Evolutionary conservation across 2,113 vertebrate genomes (phyloP).

Genomic region (Saimiri boliviensis): DNA sequence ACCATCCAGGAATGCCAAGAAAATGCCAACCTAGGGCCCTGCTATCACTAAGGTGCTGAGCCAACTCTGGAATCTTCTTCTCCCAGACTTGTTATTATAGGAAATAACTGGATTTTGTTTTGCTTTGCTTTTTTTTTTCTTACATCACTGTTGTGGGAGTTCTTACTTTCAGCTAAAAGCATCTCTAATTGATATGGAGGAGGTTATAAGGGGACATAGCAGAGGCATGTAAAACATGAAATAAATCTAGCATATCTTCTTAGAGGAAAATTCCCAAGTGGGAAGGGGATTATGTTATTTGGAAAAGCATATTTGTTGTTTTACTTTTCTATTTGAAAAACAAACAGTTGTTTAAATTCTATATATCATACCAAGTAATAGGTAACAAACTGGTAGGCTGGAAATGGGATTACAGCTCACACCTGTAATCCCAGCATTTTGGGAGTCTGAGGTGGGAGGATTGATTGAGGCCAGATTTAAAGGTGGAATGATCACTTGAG

Average conservation of each 20-base stretch:
- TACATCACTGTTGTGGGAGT: background rate
- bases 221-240: background rate
- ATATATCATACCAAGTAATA: background rate
- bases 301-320: background rate
- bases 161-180: background rate
- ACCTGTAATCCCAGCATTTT: too few species aligned
- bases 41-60: background rate
- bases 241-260: background rate
- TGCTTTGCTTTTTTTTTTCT: background rate
- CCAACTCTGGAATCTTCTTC: background rate
- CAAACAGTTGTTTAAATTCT: background rate
- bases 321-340: constrained; percentile 9
- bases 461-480: too few species aligned
- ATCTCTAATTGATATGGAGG: background rate
- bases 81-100: background rate
- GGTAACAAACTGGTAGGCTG: background rate
- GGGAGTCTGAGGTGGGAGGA: too few species aligned
- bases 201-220: too few species aligned
- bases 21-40: background rate
- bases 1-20: background rate
- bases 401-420: too few species aligned
- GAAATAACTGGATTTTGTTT: background rate
- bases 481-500: too few species aligned
- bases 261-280: background rate
- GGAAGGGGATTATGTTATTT: background rate